Evolutionary conservation across 2,888 invertebrate genomes (phyloP).

Genomic region (Epicampocera succincta): DNA sequence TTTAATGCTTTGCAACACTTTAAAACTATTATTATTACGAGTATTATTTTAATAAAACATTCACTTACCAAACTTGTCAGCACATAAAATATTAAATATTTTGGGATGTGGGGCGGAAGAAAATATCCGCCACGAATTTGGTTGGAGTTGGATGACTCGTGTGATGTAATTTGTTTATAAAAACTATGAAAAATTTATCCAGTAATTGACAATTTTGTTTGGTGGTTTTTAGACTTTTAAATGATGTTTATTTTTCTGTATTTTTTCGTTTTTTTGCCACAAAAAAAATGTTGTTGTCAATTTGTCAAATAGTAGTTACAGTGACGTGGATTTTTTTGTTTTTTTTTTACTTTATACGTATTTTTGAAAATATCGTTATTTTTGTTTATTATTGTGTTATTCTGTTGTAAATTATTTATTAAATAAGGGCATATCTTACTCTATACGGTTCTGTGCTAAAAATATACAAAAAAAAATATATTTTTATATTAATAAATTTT

Average conservation of each 20-base stretch:
- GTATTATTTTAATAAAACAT: slow-evolving; percentile 23
- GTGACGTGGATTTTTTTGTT: too few relatives aligned
- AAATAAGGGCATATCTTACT: slow-evolving; percentile 34
- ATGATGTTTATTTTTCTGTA: background rate
- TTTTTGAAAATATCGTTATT: background rate
- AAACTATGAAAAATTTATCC: slow-evolving; percentile 33
- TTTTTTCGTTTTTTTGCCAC: slow-evolving; percentile 24
- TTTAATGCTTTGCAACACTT: too few relatives aligned
- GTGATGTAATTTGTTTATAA: background rate
- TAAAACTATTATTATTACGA: too few relatives aligned
- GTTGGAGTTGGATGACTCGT: background rate
- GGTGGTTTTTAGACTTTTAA: slow-evolving; percentile 3
- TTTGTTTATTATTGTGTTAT: slow-evolving; percentile 19
- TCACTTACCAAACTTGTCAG: slow-evolving; percentile 67
- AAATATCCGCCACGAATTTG: slow-evolving; percentile 22
- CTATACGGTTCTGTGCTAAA: slow-evolving; percentile 28
- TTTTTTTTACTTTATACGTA: background rate
- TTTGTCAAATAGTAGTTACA: slow-evolving; percentile 57
- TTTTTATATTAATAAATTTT: slow-evolving; percentile 1
- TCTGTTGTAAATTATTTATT: slow-evolving; percentile 48
- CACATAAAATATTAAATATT: slow-evolving; percentile 56
- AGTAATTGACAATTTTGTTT: slow-evolving; percentile 52
- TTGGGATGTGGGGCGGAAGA: too few relatives aligned
- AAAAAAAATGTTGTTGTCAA: slow-evolving; percentile 55
- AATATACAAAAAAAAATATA: slow-evolving; percentile 26